A percentile compares a stretch with the other conserved stretches of the same genome.
Conservation (phyloP, 2,888 invertebrate species). For the Metacarcinus magister region DNA sequence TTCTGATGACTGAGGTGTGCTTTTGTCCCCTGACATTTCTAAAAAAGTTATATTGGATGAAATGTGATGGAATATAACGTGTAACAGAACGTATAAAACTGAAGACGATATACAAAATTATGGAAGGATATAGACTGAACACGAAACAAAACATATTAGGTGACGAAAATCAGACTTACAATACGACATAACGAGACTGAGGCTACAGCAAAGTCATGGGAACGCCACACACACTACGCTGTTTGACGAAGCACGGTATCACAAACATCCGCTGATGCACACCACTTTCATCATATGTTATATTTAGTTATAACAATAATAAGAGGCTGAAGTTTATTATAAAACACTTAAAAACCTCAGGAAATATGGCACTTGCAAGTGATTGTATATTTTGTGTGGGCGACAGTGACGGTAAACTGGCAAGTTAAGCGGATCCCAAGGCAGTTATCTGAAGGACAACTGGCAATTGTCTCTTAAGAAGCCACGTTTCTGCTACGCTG, state of each 20-base stretch:
- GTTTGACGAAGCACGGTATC: background rate
- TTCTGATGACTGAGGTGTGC: background rate
- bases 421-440: slow-evolving; percentile 8
- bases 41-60: background rate
- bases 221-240: background rate
- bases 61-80: background rate
- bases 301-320: background rate
- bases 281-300: background rate
- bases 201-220: background rate
- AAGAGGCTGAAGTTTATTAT: background rate
- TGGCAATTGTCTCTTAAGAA: background rate
- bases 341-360: background rate
- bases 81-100: background rate
- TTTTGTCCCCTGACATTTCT: background rate
- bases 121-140: background rate
- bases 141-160: background rate
- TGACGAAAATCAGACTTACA: background rate
- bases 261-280: background rate
- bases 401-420: background rate
- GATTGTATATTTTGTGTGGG: background rate
- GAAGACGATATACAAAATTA: background rate
- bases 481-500: background rate
- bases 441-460: background rate
- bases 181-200: background rate
- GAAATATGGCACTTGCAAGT: background rate